Evolutionary conservation across 2,797 vertebrate species (phyloP).

Genomic region (Pangasius krempfi): DNA sequence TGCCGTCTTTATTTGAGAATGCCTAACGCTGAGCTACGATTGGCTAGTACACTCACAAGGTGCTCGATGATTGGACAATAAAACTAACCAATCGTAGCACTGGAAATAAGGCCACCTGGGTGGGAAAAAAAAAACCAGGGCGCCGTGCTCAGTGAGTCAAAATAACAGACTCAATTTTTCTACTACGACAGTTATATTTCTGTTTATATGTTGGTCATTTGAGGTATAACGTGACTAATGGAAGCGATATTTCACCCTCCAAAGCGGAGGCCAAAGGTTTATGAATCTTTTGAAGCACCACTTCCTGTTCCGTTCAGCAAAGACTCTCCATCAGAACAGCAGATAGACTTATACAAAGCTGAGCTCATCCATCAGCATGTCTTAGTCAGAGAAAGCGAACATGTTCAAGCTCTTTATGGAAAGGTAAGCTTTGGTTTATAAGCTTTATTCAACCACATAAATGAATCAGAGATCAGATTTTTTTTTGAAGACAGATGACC

Average conservation of each 20-base stretch:
- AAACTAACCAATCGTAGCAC: neutral
- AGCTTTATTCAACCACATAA: neutral
- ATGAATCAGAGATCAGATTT: neutral
- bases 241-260: conserved; percentile 86
- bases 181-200: neutral
- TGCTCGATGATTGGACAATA: neutral
- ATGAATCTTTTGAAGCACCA: conserved; percentile 78
- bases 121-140: neutral
- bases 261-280: conserved; percentile 80
- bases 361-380: conserved; percentile 85
- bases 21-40: neutral
- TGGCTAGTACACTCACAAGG: neutral
- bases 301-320: conserved; percentile 75
- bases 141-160: neutral
- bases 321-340: conserved; percentile 54
- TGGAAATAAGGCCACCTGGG: neutral
- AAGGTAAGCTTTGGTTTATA: conserved; percentile 70
- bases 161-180: neutral
- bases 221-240: conserved; percentile 54
- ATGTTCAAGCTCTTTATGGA: conserved; percentile 81
- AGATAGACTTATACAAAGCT: conserved; percentile 72
- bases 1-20: neutral
- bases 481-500: neutral
- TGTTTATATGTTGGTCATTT: neutral
- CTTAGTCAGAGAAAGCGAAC: conserved; percentile 76